Conservation (phyloP, 64 coral and sea anemone species). For the Stichodactyla mertensii region DNA sequence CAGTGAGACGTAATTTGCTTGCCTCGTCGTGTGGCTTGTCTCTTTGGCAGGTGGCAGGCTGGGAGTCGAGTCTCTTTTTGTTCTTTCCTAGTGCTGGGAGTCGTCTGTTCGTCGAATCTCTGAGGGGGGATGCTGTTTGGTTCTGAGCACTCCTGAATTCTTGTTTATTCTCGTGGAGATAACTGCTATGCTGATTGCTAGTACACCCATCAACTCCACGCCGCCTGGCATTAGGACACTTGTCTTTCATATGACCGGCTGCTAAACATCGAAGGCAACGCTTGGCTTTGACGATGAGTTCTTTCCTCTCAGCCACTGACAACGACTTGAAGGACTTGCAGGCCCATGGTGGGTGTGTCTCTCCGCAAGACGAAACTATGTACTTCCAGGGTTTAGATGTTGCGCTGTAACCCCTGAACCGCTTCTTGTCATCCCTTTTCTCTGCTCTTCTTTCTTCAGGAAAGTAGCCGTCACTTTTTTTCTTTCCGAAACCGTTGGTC, state of each 20-base stretch:
- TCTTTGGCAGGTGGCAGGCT: too few species aligned
- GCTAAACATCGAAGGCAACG: not conserved
- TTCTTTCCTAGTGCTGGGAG: too few species aligned
- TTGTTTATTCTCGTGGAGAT: too few species aligned
- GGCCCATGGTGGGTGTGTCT: not conserved
- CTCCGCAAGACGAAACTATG: not conserved
- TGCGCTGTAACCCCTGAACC: not conserved
- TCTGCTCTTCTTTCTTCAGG: slow-evolving; percentile 6
- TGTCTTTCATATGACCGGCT: too few species aligned
- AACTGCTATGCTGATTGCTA: too few species aligned
- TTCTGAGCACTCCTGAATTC: too few species aligned
- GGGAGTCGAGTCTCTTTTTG: too few species aligned
- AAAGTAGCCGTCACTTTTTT: slow-evolving; percentile 4
- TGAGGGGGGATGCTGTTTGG: too few species aligned
- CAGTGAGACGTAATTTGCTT: slow-evolving; percentile 32
- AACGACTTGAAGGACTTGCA: not conserved
- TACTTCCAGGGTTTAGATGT: not conserved
- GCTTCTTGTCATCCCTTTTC: not conserved
- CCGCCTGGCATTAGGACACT: too few species aligned
- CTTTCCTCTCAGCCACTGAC: not conserved
- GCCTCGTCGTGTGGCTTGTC: not conserved
- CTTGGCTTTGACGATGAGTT: not conserved
- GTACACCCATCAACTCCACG: too few species aligned
- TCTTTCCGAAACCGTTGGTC: not conserved
- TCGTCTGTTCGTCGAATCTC: too few species aligned